A percentile compares a stretch with the other conserved stretches of the same genome.
phyloP scores from a whole-genome alignment of 1,140 invertebrate species.

The Pinna nobilis region DNA sequence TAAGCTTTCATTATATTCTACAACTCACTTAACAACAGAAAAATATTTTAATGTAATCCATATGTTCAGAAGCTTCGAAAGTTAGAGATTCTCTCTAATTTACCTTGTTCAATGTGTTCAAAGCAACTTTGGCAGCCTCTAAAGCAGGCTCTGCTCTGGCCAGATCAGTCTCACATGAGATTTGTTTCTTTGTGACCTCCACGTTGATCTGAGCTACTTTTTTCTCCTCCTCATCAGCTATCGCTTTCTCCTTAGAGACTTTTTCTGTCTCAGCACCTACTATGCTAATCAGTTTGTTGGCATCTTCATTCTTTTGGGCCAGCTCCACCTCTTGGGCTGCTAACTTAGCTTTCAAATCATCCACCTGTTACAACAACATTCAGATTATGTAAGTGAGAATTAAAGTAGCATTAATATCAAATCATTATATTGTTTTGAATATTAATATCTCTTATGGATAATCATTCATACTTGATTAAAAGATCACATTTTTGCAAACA shows the following conservation, averaged over 20 bases:
- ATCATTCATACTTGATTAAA: too few relatives aligned
- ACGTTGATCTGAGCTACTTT: slow-evolving; percentile 94
- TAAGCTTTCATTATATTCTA: too few relatives aligned
- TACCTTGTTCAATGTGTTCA: slow-evolving; percentile 96
- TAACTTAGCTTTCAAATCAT: slow-evolving; percentile 92
- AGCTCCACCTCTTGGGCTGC: slow-evolving; percentile 95
- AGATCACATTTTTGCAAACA: too few relatives aligned
- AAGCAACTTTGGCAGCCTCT: slow-evolving; percentile 92
- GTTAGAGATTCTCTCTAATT: too few relatives aligned
- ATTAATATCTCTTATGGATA: too few relatives aligned
- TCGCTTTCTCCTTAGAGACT: slow-evolving; percentile 91
- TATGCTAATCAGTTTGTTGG: slow-evolving; percentile 94
- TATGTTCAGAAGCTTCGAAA: too few relatives aligned
- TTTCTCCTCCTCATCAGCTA: slow-evolving; percentile 95
- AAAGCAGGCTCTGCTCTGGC: slow-evolving; percentile 96
- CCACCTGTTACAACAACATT: slow-evolving; percentile 81
- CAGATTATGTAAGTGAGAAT: too few relatives aligned
- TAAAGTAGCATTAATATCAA: too few relatives aligned
- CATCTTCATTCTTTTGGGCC: slow-evolving; percentile 95
- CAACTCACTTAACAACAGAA: too few relatives aligned
- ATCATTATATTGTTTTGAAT: too few relatives aligned
- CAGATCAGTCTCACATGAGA: slow-evolving; percentile 94
- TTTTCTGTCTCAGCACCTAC: slow-evolving; percentile 97
- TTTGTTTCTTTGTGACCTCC: slow-evolving; percentile 95
- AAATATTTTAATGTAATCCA: too few relatives aligned